Percentiles rank a stretch among this genome's conserved stretches.
phyloP scores from a whole-genome alignment of 1,140 invertebrate species.

The Drosophila sucinea region DNA sequence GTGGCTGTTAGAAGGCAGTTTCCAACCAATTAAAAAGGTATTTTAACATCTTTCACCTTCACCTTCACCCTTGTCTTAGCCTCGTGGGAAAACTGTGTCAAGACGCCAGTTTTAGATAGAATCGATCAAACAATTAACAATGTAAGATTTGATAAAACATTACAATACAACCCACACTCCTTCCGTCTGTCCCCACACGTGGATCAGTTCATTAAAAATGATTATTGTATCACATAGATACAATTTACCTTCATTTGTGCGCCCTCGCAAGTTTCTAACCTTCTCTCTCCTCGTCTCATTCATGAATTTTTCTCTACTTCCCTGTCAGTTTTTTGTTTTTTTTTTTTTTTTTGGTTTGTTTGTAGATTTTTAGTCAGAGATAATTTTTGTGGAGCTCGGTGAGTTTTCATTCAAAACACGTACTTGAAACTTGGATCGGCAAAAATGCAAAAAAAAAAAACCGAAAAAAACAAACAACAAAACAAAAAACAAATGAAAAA shows the following conservation, averaged over 20 bases:
- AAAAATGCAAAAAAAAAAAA: slow-evolving; percentile 29
- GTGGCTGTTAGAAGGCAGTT: no score
- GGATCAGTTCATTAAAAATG: slow-evolving; percentile 11
- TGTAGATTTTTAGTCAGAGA: slow-evolving; percentile 68
- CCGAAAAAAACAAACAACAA: slow-evolving; percentile 29
- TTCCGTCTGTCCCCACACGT: not conserved
- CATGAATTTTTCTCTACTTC: slow-evolving; percentile 46
- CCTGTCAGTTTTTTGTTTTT: not conserved
- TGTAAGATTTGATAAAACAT: no score
- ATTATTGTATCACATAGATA: slow-evolving; percentile 45
- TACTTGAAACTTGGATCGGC: slow-evolving; percentile 52
- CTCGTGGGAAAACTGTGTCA: no score
- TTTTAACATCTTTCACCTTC: no score
- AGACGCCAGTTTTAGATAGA: no score
- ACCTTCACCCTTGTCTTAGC: no score
- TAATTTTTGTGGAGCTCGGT: slow-evolving; percentile 52
- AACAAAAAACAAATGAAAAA: slow-evolving; percentile 16
- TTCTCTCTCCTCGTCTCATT: slow-evolving; percentile 50
- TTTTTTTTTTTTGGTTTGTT: slow-evolving; percentile 29
- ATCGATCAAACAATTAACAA: no score
- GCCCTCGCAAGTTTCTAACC: slow-evolving; percentile 19
- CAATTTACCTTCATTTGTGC: slow-evolving; percentile 38
- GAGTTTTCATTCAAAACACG: slow-evolving; percentile 74
- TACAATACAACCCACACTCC: no score
- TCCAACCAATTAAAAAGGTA: no score